These are phyloP conservation scores for Melipona bicolor DNA, from an alignment of 2,888 invertebrate species.

Conservation along the genomic window DNA sequence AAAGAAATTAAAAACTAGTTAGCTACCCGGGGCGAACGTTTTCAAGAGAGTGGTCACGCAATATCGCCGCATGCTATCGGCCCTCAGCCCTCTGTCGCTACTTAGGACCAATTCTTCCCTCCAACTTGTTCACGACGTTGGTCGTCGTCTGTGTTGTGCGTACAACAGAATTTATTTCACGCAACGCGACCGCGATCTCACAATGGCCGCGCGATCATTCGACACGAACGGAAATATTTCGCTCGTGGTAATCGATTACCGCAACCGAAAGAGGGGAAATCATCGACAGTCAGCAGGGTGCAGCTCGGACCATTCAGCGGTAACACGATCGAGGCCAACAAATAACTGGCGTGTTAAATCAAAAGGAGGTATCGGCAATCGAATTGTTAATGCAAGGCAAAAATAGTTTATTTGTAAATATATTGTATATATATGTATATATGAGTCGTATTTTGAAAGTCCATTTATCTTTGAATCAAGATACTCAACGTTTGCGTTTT, in stretches of 20 bases:
- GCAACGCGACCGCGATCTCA: slow-evolving; percentile 52
- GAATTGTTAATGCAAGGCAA: too few relatives aligned
- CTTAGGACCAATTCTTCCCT: slow-evolving; percentile 53
- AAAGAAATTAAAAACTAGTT: slow-evolving; percentile 64
- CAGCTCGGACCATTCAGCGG: slow-evolving; percentile 10
- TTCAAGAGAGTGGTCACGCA: slow-evolving; percentile 37
- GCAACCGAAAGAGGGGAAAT: slow-evolving; percentile 73
- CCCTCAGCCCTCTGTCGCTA: slow-evolving; percentile 19
- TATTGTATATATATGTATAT: too few relatives aligned
- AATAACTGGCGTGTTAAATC: background rate
- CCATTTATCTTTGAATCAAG: too few relatives aligned
- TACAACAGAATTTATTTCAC: slow-evolving; percentile 75
- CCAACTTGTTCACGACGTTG: slow-evolving; percentile 41
- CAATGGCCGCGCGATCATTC: slow-evolving; percentile 54
- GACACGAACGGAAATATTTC: slow-evolving; percentile 66
- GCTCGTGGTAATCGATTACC: slow-evolving; percentile 76
- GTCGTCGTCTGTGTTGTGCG: slow-evolving; percentile 56
- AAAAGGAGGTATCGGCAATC: too few relatives aligned
- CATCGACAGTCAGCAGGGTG: slow-evolving; percentile 56
- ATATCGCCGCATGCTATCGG: slow-evolving; percentile 56
- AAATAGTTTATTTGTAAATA: too few relatives aligned
- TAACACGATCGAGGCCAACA: background rate
- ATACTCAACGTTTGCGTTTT: too few relatives aligned
- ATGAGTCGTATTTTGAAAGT: too few relatives aligned
- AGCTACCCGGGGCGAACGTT: slow-evolving; percentile 57